A percentile compares a stretch with the other conserved stretches of the same genome.
These are phyloP conservation scores for Chroicocephalus ridibundus DNA, from an alignment of 2,113 vertebrate species.

Conservation along the genomic window DNA sequence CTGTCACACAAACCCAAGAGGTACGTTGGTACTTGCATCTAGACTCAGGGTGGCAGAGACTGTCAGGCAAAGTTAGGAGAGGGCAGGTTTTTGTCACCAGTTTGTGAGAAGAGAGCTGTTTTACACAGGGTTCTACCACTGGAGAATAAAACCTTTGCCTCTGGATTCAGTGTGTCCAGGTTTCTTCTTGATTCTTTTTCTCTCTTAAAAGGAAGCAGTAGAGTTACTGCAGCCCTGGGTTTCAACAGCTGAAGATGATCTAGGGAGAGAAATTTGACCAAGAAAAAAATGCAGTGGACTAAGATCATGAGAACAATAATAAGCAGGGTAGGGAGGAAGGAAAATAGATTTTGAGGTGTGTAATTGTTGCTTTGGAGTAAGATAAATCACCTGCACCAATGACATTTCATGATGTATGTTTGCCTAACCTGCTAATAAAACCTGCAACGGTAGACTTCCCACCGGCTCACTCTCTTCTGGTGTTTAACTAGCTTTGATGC, in stretches of 20 bases:
- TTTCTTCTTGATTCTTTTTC: neutral
- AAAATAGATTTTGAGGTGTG: neutral
- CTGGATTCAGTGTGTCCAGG: neutral
- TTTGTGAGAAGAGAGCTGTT: neutral
- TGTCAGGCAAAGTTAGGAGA: neutral
- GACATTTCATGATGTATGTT: neutral
- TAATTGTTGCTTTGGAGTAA: neutral
- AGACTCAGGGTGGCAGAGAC: neutral
- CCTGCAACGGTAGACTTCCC: neutral
- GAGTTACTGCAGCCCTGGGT: neutral
- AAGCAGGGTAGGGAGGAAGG: neutral
- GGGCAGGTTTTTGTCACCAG: rapidly evolving
- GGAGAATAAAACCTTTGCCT: neutral
- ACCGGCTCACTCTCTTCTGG: neutral
- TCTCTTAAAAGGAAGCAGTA: neutral
- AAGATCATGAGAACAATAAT: neutral
- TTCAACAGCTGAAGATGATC: neutral
- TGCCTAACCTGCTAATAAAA: neutral
- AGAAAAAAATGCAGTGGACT: neutral
- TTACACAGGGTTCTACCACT: neutral
- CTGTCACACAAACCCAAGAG: neutral
- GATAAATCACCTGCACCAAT: neutral
- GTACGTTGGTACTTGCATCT: neutral
- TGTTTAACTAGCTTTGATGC: neutral
- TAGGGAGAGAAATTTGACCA: neutral